Conservation (phyloP, 2,113 vertebrate species). For the Pycnonotus jocosus region DNA sequence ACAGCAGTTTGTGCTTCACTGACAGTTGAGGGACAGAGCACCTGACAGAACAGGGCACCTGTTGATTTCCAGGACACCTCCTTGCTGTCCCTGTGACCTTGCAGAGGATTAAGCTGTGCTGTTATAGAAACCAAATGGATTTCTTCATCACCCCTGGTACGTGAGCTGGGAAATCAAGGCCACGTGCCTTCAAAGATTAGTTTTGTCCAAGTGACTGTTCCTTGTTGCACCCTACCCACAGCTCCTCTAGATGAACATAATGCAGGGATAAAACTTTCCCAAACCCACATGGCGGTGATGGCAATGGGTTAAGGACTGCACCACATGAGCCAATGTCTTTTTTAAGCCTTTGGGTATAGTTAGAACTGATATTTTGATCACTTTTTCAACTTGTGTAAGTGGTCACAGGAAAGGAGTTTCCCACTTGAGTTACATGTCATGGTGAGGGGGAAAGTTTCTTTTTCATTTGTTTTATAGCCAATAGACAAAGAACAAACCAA, state of each 20-base stretch:
- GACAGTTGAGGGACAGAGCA: background rate
- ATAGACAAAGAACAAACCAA: background rate
- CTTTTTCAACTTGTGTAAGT: background rate
- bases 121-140: background rate
- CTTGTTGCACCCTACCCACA: background rate
- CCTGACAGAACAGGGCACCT: background rate
- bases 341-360: background rate
- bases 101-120: background rate
- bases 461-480: background rate
- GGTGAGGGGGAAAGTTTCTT: rapidly evolving
- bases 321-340: rapidly evolving
- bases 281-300: rapidly evolving
- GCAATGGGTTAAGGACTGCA: background rate
- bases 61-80: background rate
- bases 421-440: background rate
- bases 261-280: background rate
- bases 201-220: background rate
- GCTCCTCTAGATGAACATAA: background rate
- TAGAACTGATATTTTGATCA: background rate
- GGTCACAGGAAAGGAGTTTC: background rate
- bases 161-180: background rate
- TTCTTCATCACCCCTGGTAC: background rate
- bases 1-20: background rate
- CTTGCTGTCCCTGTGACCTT: background rate
- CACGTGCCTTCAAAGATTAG: background rate